phyloP scores from a whole-genome alignment of 2,113 vertebrate genomes.

The Ornithorhynchus anatinus region DNA sequence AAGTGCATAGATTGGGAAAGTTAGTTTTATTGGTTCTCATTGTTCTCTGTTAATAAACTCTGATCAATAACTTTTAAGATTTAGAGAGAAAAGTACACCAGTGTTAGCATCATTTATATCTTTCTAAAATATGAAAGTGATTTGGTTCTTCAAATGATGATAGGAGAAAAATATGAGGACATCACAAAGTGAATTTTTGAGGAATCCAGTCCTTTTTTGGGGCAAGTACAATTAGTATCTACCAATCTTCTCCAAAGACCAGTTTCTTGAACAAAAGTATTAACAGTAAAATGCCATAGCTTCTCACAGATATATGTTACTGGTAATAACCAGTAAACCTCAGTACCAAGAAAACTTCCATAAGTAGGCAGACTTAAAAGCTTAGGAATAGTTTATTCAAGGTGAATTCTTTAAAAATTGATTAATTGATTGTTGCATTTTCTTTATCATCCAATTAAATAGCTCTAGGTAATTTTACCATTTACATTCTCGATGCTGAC shows the following conservation, averaged over 20 bases:
- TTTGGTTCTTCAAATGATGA: slow-evolving; percentile 31
- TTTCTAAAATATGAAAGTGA: background rate
- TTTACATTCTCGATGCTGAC: background rate
- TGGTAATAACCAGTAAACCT: slow-evolving; percentile 6
- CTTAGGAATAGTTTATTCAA: background rate
- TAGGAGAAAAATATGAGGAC: slow-evolving; percentile 1
- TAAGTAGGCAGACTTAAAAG: slow-evolving; percentile 2
- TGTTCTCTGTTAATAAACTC: background rate
- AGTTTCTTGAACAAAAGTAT: slow-evolving; percentile 8
- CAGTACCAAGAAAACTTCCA: slow-evolving; percentile 3
- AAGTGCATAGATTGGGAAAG: slow-evolving; percentile 4
- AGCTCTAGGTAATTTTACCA: background rate
- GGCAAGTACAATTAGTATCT: slow-evolving; percentile 8
- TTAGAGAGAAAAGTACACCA: slow-evolving; percentile 3
- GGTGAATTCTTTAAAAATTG: background rate
- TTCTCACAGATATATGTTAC: slow-evolving; percentile 1
- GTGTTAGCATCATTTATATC: background rate
- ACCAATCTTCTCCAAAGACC: background rate
- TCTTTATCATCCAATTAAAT: background rate
- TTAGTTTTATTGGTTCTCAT: background rate
- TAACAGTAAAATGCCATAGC: slow-evolving; percentile 17
- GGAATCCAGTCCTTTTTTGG: slow-evolving; percentile 34
- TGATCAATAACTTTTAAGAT: slow-evolving; percentile 2
- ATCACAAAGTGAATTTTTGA: background rate
- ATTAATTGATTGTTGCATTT: background rate